Conservation (phyloP, 1,140 invertebrate genomes). For the Oryctes rhinoceros region DNA sequence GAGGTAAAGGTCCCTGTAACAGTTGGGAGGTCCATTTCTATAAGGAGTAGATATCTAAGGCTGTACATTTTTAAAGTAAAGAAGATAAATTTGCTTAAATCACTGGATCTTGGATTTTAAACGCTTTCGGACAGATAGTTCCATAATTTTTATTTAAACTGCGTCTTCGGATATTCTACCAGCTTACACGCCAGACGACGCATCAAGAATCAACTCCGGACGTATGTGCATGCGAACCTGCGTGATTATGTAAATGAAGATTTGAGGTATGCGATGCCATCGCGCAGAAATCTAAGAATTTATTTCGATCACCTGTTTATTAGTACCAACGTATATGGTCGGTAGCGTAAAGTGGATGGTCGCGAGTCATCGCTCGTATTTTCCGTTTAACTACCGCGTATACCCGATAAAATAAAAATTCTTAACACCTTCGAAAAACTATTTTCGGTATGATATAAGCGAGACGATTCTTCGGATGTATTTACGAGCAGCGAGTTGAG, state of each 20-base stretch:
- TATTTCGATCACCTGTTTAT: conserved; percentile 1
- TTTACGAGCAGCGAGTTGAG: not conserved
- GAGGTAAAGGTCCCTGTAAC: too few species aligned
- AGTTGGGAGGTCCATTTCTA: too few species aligned
- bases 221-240: not conserved
- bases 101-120: too few species aligned
- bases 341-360: not conserved
- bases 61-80: too few species aligned
- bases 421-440: conserved; percentile 35
- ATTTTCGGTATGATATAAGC: conserved; percentile 31
- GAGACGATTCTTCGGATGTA: conserved; percentile 12
- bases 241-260: conserved; percentile 3
- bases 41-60: too few species aligned
- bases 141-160: not conserved
- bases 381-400: conserved; percentile 4
- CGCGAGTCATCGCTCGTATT: not conserved
- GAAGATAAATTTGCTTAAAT: too few species aligned
- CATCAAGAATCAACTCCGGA: not conserved
- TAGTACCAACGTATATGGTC: not conserved
- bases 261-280: not conserved
- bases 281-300: not conserved
- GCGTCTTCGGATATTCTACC: not conserved
- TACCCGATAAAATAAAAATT: conserved; percentile 26
- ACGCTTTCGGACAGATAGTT: not conserved
- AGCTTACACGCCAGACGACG: not conserved